Conservation (phyloP, 1,140 invertebrate genomes). For the Acromyrmex heyeri region DNA sequence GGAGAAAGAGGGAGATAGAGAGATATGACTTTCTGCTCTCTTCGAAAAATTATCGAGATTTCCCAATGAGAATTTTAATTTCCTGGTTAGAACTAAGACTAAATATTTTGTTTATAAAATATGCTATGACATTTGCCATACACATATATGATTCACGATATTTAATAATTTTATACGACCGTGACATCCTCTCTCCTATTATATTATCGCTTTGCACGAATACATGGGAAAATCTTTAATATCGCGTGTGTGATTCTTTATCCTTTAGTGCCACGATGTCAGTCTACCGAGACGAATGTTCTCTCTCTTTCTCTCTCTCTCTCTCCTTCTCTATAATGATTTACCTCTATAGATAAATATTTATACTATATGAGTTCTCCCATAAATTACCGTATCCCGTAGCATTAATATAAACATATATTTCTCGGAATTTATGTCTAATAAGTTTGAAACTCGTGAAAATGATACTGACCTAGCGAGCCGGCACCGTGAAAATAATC, state of each 20-base stretch:
- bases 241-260: constrained; percentile 61
- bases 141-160: constrained; percentile 32
- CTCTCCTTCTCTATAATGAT: background rate
- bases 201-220: constrained; percentile 55
- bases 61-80: constrained; percentile 15
- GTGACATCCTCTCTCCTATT: constrained; percentile 60
- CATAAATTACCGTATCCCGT: background rate
- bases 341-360: constrained; percentile 17
- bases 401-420: background rate
- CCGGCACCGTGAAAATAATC: background rate
- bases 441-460: constrained; percentile 17
- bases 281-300: constrained; percentile 57
- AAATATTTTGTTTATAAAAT: constrained; percentile 15
- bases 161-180: constrained; percentile 64
- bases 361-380: constrained; percentile 5
- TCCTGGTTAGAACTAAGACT: background rate
- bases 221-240: constrained; percentile 64
- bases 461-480: constrained; percentile 11
- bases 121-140: constrained; percentile 45
- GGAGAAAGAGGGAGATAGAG: background rate
- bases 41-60: background rate
- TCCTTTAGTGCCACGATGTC: constrained; percentile 33
- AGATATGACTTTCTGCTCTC: background rate
- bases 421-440: constrained; percentile 1
- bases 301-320: constrained; percentile 10